Percentiles rank a stretch among this genome's conserved stretches.
Evolutionary conservation across 2,113 vertebrate genomes (phyloP).

Genomic region (Oncorhynchus clarkii): DNA sequence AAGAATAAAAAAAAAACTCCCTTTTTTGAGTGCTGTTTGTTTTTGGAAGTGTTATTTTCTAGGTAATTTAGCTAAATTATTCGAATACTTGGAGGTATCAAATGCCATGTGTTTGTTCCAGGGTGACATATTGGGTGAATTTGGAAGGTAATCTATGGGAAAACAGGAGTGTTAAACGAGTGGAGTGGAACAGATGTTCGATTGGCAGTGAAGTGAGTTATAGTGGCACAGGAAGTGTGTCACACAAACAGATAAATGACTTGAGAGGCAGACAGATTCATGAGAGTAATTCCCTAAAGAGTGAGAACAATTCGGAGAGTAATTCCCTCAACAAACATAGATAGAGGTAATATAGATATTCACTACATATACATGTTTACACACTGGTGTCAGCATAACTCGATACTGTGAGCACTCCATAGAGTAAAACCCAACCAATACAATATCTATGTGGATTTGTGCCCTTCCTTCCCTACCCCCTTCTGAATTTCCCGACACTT

Average conservation of each 20-base stretch:
- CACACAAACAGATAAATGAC: slow-evolving; percentile 52
- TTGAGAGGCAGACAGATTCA: slow-evolving; percentile 42
- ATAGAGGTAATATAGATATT: too few relatives aligned
- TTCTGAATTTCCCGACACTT: background rate
- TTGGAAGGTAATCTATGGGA: slow-evolving; percentile 27
- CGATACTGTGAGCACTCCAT: background rate
- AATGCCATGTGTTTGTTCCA: slow-evolving; percentile 23
- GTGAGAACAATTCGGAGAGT: slow-evolving; percentile 18
- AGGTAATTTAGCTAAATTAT: slow-evolving; percentile 54
- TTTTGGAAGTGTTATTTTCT: slow-evolving; percentile 13
- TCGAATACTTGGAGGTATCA: slow-evolving; percentile 40
- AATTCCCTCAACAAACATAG: slow-evolving; percentile 30
- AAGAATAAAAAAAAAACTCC: background rate
- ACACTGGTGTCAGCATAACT: too few relatives aligned
- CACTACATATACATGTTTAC: too few relatives aligned
- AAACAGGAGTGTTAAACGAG: slow-evolving; percentile 20
- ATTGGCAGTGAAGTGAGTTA: slow-evolving; percentile 47
- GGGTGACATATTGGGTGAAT: slow-evolving; percentile 22
- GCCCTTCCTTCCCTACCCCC: background rate
- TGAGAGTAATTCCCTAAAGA: slow-evolving; percentile 40
- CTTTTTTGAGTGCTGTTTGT: slow-evolving; percentile 8
- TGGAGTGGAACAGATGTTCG: slow-evolving; percentile 49
- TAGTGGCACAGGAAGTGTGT: slow-evolving; percentile 32
- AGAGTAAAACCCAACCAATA: background rate
- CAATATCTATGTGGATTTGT: background rate